These are phyloP conservation scores for Falco naumanni DNA, from an alignment of 2,797 vertebrate species.

Conservation along the genomic window DNA sequence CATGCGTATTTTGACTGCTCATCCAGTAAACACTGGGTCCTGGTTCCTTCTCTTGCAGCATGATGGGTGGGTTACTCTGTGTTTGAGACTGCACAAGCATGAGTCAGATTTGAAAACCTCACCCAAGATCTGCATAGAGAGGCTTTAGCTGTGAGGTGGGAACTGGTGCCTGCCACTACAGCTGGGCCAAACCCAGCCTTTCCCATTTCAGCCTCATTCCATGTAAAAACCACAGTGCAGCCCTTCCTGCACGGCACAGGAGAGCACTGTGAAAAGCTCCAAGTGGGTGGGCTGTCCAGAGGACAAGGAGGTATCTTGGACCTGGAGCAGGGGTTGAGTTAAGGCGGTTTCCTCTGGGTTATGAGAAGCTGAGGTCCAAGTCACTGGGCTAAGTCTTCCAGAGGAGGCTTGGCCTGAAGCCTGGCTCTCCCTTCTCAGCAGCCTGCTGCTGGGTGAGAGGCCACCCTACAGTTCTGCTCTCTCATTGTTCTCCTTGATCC, in stretches of 20 bases:
- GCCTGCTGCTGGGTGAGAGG: neutral
- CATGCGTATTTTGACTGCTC: neutral
- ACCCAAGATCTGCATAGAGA: neutral
- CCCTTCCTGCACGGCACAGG: neutral
- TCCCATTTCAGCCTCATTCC: neutral
- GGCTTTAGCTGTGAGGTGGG: neutral
- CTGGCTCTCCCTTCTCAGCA: neutral
- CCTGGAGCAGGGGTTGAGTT: neutral
- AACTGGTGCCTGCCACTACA: neutral
- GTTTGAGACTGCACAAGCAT: neutral
- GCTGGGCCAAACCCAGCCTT: neutral
- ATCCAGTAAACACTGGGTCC: neutral
- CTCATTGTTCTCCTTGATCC: neutral
- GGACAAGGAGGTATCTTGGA: neutral
- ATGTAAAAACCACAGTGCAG: neutral
- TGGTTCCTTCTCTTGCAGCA: neutral
- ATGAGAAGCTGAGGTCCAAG: neutral
- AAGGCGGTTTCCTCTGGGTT: neutral
- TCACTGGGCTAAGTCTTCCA: neutral
- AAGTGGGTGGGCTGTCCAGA: conserved; percentile 33
- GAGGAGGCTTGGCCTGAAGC: neutral
- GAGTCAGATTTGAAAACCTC: conserved; percentile 14
- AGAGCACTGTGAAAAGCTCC: neutral
- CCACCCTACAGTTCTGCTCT: neutral
- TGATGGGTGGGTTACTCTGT: neutral